phyloP scores from a whole-genome alignment of 2,797 vertebrate genomes.

The Pteronotus mesoamericanus region DNA sequence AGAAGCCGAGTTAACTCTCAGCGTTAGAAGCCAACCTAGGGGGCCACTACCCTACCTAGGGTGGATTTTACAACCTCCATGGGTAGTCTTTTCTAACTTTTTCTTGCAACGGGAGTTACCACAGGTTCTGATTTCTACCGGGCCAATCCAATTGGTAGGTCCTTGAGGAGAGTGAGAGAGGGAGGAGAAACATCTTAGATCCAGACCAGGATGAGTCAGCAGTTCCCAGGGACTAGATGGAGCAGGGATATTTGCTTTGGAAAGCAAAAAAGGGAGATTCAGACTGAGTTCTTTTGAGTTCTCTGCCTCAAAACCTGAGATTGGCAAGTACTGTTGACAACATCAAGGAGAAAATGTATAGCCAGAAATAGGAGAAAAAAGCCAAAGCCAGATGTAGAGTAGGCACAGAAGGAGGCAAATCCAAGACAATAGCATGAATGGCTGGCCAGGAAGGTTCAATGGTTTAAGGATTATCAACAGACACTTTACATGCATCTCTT shows the following conservation, averaged over 20 bases:
- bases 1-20: background rate
- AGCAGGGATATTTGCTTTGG: background rate
- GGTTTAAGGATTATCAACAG: background rate
- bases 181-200: background rate
- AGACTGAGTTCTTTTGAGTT: background rate
- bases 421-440: background rate
- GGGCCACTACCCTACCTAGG: background rate
- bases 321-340: background rate
- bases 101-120: accelerated
- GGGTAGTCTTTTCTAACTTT: background rate
- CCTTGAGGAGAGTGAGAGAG: background rate
- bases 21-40: background rate
- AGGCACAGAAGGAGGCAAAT: background rate
- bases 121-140: background rate
- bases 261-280: background rate
- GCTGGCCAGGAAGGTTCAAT: background rate
- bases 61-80: too few relatives aligned
- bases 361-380: background rate
- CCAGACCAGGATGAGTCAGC: too few relatives aligned
- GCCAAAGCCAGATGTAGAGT: background rate
- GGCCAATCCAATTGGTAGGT: accelerated
- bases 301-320: background rate
- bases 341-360: background rate
- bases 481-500: background rate
- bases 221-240: background rate